A percentile compares a stretch with the other conserved stretches of the same genome.
Conservation (phyloP, 2,797 vertebrate genomes). For the Onychomys arenicola region DNA sequence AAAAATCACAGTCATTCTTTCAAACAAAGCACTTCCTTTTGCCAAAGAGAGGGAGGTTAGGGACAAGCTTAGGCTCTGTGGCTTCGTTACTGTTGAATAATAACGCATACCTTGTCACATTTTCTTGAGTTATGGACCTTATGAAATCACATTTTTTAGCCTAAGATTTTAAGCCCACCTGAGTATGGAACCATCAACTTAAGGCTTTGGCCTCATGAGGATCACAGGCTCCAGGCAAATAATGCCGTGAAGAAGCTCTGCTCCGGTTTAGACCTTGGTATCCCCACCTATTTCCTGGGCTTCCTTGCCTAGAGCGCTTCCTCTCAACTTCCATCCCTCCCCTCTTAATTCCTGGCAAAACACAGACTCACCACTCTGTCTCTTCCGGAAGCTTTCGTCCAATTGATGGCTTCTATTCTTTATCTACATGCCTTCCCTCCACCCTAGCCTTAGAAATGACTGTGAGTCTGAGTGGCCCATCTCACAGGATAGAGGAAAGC, state of each 20-base stretch:
- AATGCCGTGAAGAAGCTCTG: not conserved
- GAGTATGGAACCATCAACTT: slow-evolving; percentile 6
- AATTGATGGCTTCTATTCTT: not conserved
- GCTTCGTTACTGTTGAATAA: not conserved
- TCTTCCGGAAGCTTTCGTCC: not conserved
- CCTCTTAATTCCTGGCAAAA: not conserved
- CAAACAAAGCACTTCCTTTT: slow-evolving; percentile 37
- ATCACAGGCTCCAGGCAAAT: not conserved
- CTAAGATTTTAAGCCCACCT: slow-evolving; percentile 14
- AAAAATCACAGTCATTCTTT: slow-evolving; percentile 43
- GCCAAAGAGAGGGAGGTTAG: not conserved
- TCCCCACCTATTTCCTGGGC: not conserved
- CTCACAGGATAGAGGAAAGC: not conserved
- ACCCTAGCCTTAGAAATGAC: not conserved
- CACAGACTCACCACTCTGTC: not conserved
- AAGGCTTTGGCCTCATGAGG: not conserved
- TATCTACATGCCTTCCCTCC: not conserved
- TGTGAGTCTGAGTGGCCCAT: not conserved
- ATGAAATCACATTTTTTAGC: slow-evolving; percentile 29
- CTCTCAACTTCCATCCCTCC: not conserved
- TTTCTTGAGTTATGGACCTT: slow-evolving; percentile 27
- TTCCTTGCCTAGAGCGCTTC: not conserved
- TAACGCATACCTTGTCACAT: not conserved
- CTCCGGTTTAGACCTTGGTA: accelerated
- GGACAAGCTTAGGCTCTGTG: not conserved